phyloP scores from a whole-genome alignment of 2,888 invertebrate genomes.

The Hemistola chrysoprasaria region DNA sequence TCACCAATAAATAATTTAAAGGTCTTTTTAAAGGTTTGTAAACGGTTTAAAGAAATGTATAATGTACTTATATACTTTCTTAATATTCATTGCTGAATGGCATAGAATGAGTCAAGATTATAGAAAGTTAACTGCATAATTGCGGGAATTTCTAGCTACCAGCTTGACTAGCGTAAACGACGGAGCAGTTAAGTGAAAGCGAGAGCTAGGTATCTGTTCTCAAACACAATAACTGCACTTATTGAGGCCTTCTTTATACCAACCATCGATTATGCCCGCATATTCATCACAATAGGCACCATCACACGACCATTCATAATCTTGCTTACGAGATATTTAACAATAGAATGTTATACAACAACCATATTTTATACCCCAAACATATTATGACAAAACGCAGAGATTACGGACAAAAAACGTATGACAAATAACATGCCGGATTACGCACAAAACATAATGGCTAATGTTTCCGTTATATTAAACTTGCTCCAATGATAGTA shows the following conservation, averaged over 20 bases:
- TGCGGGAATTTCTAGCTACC: slow-evolving; percentile 1
- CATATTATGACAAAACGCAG: slow-evolving; percentile 41
- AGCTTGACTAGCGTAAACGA: slow-evolving; percentile 1
- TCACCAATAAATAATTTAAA: no score
- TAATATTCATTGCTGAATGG: no score
- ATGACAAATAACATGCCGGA: slow-evolving; percentile 62
- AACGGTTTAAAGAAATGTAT: no score
- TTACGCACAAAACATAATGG: slow-evolving; percentile 51
- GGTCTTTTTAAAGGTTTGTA: no score
- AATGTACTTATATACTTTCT: no score
- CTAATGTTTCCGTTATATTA: slow-evolving; percentile 45
- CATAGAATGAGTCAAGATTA: neutral
- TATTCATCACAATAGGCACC: slow-evolving; percentile 64
- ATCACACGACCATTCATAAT: slow-evolving; percentile 45
- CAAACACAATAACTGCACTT: slow-evolving; percentile 23
- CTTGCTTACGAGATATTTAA: slow-evolving; percentile 47
- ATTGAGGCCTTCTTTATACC: slow-evolving; percentile 41
- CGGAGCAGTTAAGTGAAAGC: slow-evolving; percentile 7
- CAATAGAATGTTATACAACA: slow-evolving; percentile 68
- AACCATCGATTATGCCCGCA: slow-evolving; percentile 67
- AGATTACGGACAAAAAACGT: slow-evolving; percentile 55
- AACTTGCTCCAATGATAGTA: slow-evolving; percentile 48
- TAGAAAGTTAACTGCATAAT: slow-evolving; percentile 2
- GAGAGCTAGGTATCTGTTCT: slow-evolving; percentile 9
- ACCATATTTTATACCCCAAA: slow-evolving; percentile 56